A percentile compares a stretch with the other conserved stretches of the same genome.
These are phyloP conservation scores for Leucoma salicis DNA, from an alignment of 2,888 invertebrate genomes.

Conservation along the genomic window DNA sequence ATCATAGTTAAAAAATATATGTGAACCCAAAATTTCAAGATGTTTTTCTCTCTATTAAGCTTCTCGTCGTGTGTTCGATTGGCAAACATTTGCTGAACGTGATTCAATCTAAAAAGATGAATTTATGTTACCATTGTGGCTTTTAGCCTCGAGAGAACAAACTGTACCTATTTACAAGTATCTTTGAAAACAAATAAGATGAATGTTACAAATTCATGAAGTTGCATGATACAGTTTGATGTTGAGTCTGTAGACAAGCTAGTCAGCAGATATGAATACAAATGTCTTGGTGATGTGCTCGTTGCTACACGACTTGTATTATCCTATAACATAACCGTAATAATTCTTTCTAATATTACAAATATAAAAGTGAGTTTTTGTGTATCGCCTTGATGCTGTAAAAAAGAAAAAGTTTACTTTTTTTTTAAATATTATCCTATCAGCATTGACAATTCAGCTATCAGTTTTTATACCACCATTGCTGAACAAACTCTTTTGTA, in stretches of 20 bases:
- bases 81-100: constrained; percentile 73
- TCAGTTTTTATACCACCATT: too few relatives aligned
- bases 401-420: too few relatives aligned
- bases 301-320: constrained; percentile 7
- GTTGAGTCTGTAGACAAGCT: constrained; percentile 31
- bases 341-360: too few relatives aligned
- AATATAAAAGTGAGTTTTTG: neutral
- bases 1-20: constrained; percentile 5
- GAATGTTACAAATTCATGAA: constrained; percentile 57
- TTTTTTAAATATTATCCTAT: too few relatives aligned
- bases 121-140: constrained; percentile 61
- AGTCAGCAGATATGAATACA: constrained; percentile 36
- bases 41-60: constrained; percentile 66
- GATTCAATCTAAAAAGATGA: constrained; percentile 67
- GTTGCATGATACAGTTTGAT: constrained; percentile 38
- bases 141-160: constrained; percentile 52
- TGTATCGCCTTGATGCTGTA: too few relatives aligned
- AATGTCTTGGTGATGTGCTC: constrained; percentile 22
- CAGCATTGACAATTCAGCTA: too few relatives aligned
- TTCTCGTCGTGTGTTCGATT: constrained; percentile 56
- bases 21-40: constrained; percentile 54
- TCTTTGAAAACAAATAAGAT: constrained; percentile 52
- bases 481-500: too few relatives aligned
- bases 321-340: constrained; percentile 1
- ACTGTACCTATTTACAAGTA: constrained; percentile 60